These are phyloP conservation scores for Acleris laterana DNA, from an alignment of 2,888 invertebrate species.

Conservation along the genomic window DNA sequence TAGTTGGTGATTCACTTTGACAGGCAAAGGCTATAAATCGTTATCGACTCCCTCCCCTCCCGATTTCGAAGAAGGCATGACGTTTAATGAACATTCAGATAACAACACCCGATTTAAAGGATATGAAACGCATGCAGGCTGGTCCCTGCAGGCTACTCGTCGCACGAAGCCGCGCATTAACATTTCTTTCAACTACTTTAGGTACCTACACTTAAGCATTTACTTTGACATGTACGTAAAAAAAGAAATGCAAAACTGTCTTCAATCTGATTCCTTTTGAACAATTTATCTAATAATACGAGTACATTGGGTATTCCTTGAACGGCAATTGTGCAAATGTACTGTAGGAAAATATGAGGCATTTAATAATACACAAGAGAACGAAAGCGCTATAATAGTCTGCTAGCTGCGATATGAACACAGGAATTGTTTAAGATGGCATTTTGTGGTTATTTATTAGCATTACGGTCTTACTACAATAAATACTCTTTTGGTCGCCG, in stretches of 20 bases:
- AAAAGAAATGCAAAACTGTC: conserved; percentile 33
- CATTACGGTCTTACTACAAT: no score
- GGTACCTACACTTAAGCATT: background rate
- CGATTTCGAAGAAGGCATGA: no score
- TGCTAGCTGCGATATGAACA: background rate
- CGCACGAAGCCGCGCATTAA: no score
- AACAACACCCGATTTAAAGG: background rate
- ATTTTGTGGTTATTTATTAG: background rate
- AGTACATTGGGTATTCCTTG: conserved; percentile 12
- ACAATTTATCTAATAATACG: conserved; percentile 28
- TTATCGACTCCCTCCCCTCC: no score
- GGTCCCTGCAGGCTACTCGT: background rate
- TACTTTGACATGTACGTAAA: background rate
- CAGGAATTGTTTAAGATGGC: background rate
- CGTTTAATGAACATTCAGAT: no score
- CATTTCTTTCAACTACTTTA: background rate
- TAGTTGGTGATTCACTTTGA: conserved; percentile 11
- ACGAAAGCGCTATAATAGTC: background rate
- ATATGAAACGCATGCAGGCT: background rate
- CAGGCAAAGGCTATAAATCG: conserved; percentile 1
- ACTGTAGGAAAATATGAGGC: background rate
- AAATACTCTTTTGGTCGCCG: no score
- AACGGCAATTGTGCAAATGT: conserved; percentile 1
- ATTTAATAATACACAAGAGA: conserved; percentile 4
- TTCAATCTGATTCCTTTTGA: conserved; percentile 33